Evolutionary conservation across 2,888 invertebrate genomes (phyloP), one percentile per base, ranked within the genome.

Genomic region (Myathropa florea): DNA sequence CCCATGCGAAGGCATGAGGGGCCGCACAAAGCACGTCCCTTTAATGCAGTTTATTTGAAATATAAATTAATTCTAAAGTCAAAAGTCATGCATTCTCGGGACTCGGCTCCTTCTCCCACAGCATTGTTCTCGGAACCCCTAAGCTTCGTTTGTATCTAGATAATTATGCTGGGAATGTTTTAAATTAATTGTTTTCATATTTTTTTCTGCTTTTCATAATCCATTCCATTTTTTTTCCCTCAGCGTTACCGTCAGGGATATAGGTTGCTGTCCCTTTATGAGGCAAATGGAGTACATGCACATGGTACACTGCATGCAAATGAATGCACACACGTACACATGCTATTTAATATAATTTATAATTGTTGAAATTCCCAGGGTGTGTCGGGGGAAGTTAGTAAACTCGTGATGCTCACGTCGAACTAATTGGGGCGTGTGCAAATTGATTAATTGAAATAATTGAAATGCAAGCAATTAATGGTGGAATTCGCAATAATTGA

Each of bases 41-140:
- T 26, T 28, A 65, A 39, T 65, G 57, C 59, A 59, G n/a, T 65
- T 64, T 59, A 59, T 36, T 65, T 28, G 24, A n/a, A 71, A 71
- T 53, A 63, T 53, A 63, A 61, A 63, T 73, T 55, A 63, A 63
- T 63, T 73, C 63, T 63, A 30, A 72, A 73, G 53, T 63, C 72
- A 63, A 55, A 63, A 53, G 53, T 26, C 53, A 63, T 73, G 63
- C 24, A 33, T 55, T 73, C 24, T 46, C 10, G 6, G 24, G 14
- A 55, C 39, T n/a, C 28, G 21, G 60, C 21, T 60, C 21, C 36
- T 26, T 39, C 18, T n/a, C 3, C 7, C 26, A 7, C 46, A n/a
- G 14, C 21, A 53, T 14, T 23, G 14, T 36, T 12, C 33, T 18
- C 26, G n/a, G 14, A 14, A 18, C 30, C 53, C 63, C 26, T 4